phyloP scores from a whole-genome alignment of 2,113 vertebrate species.

The Thomomys bottae region DNA sequence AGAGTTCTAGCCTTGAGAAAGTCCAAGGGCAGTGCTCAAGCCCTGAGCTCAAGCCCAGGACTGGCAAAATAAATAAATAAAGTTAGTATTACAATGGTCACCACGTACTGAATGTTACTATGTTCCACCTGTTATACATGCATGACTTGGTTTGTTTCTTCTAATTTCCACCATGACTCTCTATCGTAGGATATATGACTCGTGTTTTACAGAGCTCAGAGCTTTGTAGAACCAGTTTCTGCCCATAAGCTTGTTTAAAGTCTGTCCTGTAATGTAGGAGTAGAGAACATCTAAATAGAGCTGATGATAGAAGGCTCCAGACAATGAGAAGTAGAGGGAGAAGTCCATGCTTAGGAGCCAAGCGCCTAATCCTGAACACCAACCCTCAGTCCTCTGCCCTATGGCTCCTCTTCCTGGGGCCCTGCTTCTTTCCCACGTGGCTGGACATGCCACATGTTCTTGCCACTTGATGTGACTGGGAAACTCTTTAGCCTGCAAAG shows the following conservation, averaged over 20 bases:
- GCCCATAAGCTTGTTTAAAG: background rate
- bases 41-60: no score
- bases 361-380: background rate
- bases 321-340: background rate
- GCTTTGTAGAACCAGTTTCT: background rate
- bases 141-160: background rate
- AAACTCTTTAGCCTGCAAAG: no score
- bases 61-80: background rate
- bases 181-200: background rate
- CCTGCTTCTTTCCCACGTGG: background rate
- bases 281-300: background rate
- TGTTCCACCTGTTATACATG: background rate
- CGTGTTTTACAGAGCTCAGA: background rate
- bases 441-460: rapidly evolving
- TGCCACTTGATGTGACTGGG: background rate
- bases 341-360: background rate
- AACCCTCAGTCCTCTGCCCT: background rate
- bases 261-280: background rate
- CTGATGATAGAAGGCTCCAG: background rate
- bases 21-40: no score
- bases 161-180: background rate
- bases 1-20: no score
- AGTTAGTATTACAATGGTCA: background rate
- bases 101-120: background rate
- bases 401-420: background rate